Base-by-base conservation (phyloP, 1,140 invertebrate genomes). In the Lordiphosa stackelbergi region DNA sequence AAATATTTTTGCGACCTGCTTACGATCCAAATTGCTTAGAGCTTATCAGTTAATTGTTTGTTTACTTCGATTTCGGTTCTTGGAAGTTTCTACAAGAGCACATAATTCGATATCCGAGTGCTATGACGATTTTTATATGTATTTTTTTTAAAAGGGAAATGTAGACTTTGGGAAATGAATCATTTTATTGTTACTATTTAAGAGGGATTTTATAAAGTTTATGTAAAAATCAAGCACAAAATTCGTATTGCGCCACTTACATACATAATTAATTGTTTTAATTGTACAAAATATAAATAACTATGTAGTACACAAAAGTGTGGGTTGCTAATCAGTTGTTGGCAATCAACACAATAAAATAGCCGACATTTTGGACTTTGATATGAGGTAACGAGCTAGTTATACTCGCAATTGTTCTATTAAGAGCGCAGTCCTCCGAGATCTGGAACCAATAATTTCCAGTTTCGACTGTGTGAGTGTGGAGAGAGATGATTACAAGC, bases 21-120 rank as follows among this genome's bases (percentile, higher is more conserved):
- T 63, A 68, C 64, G 57, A 38, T 69, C 28, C 31, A 34, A 49
- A 63, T 47, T 51, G 34, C 46, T 53, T 43, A 45, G 19, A 22
- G 10, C 45, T 47, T 81, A 83, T 81, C 77, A 66, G 72, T 42
- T 83, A 81, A 81, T 81, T 61, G 55, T 83, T 84, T 81, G 78
- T 81, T 81, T 81, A 81, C 77, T 38, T 49, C 57, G 37, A 11
- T 12, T 52, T 56, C 46, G 58, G 59, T 68, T 59, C 54, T 40
- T 51, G 51, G 40, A 62, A 65, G 36, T 13, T 59, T 62, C 56
- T 49, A 48, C 10, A 4, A 6, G 28, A 24, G 31, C 38, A 52
- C 61, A 74, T 63, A 66, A 62, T 31, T 31, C 28, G 28, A 31
- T 31, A 7, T 8, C 1, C 28, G 24, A 28, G 24, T 28, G 3